Base-by-base conservation (phyloP, 2,113 vertebrate genomes). In the Rhinopithecus roxellana region DNA sequence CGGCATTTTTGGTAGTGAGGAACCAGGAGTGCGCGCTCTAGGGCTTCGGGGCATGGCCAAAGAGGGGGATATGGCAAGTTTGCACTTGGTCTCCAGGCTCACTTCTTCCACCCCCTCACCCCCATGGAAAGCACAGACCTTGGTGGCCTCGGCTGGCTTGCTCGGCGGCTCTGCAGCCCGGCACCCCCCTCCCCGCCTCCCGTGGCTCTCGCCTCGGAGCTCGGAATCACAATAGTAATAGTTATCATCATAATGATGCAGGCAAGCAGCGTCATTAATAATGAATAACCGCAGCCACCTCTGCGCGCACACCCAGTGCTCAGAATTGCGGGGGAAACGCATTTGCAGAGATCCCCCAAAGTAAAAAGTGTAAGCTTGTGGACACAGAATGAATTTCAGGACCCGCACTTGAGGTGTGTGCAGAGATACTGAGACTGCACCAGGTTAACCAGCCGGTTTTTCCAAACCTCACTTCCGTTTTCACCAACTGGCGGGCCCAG, bases 181-280 rank as follows among this genome's bases (percentile, higher is more conserved):
- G 50, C n/a, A 85, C 81, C 52, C 11, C 48, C 69, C 81, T 81
- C 80, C 95, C 87, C 79, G 93, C 93, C 95, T 95, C 87, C 90
- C 25, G 79, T 81, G 70, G 96, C 67, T 88, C 94, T 91, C 12
- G 84, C 95, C 92, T 92, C 30, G 12, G 84, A 96, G 96, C 96
- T 95, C 78, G 87, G 97, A 97, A 97, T 97, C 97, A 96, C 96
- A 98, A 98, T 97, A 98, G 97, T 98, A 97, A 97, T 97, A 98
- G 97, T 98, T 97, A 97, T 95, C 98, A 97, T 97, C 97, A 95
- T 96, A 67, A 95, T 96, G 97, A 97, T 97, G 95, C 95, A 92
- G 92, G 96, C 96, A 74, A 97, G 94, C 97, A 82, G 96, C 97
- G 96, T 97, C 97, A 96, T 98, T 97, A 97, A 97, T 97, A 97